Conservation (phyloP, 2,797 vertebrate genomes). For the Threskiornis aethiopicus region DNA sequence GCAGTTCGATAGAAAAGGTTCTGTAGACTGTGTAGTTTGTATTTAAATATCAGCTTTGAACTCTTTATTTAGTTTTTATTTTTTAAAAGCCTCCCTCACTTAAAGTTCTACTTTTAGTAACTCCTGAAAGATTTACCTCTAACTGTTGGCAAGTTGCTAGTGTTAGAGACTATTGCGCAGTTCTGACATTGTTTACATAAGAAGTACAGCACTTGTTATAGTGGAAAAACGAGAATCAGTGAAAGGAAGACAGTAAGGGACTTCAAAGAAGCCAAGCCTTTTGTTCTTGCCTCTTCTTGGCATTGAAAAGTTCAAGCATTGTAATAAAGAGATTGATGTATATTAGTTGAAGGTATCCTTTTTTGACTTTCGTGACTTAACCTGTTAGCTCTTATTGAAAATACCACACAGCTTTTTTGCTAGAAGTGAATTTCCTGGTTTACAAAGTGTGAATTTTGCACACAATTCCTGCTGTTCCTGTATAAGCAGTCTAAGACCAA, state of each 20-base stretch:
- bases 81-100: neutral
- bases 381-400: neutral
- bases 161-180: neutral
- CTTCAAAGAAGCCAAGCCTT: neutral
- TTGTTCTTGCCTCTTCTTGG: neutral
- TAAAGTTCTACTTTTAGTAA: neutral
- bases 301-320: neutral
- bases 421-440: neutral
- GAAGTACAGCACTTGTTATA: neutral
- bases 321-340: neutral
- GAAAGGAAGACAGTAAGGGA: neutral
- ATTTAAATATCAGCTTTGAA: neutral
- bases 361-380: neutral
- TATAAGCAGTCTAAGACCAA: neutral
- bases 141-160: neutral
- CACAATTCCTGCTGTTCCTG: neutral
- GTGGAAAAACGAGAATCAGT: neutral
- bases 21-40: neutral
- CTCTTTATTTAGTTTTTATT: neutral
- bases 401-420: neutral
- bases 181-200: neutral
- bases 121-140: neutral
- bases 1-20: neutral
- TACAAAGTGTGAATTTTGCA: neutral
- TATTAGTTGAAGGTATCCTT: neutral